These are phyloP conservation scores for Rhinophrynus dorsalis DNA, from an alignment of 2,797 vertebrate genomes.

Conservation along the genomic window DNA sequence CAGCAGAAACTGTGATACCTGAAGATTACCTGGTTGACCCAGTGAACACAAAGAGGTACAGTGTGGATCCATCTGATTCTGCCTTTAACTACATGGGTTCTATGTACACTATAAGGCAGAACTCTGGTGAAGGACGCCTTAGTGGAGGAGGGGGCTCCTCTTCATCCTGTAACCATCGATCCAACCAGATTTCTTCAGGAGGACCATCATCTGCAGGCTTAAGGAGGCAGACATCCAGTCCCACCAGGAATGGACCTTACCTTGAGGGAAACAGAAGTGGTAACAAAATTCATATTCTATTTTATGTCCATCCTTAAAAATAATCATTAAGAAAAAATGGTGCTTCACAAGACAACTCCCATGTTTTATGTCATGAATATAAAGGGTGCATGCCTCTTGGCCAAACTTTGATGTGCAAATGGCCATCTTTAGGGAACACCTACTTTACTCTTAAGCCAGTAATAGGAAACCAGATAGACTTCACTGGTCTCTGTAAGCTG, in stretches of 20 bases:
- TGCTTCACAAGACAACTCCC: no score
- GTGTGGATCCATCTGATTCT: conserved; percentile 72
- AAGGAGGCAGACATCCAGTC: conserved; percentile 78
- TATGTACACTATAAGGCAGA: conserved; percentile 64
- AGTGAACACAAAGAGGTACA: conserved; percentile 74
- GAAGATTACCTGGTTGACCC: conserved; percentile 79
- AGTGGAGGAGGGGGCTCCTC: conserved; percentile 55
- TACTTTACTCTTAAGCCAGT: no score
- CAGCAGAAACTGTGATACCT: conserved; percentile 74
- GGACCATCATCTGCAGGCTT: conserved; percentile 64
- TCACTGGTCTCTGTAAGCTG: no score
- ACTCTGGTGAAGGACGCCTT: conserved; percentile 57
- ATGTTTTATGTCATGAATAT: no score
- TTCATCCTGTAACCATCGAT: conserved; percentile 66
- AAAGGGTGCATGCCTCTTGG: no score
- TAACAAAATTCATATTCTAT: conserved; percentile 66
- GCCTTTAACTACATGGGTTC: conserved; percentile 74
- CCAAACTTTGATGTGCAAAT: no score
- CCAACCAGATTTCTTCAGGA: conserved; percentile 55
- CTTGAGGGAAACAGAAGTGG: conserved; percentile 86
- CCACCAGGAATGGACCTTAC: conserved; percentile 67
- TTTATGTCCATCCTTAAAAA: background rate
- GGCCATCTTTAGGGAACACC: no score
- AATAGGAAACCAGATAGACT: no score
- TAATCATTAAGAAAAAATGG: no score